Evolutionary conservation across 2,888 invertebrate genomes (phyloP).

Genomic region (Hartigia nigra): DNA sequence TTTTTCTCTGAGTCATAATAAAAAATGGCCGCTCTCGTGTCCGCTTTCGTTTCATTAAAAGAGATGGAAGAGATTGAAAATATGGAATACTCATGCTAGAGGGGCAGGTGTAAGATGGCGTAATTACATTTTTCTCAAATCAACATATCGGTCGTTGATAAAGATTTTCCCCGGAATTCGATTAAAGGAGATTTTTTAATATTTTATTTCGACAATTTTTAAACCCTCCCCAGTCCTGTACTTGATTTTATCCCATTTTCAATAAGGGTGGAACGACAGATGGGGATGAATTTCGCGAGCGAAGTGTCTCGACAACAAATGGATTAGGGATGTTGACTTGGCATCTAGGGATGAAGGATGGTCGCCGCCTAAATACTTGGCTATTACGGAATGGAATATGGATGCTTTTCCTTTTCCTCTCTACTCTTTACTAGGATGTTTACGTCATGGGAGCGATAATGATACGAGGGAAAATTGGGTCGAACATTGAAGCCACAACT

Average conservation of each 20-base stretch:
- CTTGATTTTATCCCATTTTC: not conserved
- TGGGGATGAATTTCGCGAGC: not conserved
- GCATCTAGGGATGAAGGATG: not conserved
- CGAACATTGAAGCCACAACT: not conserved
- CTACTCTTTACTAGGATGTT: not conserved
- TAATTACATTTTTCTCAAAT: not conserved
- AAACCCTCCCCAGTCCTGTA: not conserved
- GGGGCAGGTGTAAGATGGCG: not conserved
- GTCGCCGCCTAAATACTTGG: not conserved
- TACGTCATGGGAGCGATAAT: not conserved
- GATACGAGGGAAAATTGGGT: not conserved
- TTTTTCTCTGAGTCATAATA: constrained; percentile 56
- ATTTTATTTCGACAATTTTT: too few species aligned
- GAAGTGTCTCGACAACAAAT: not conserved
- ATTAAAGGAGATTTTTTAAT: not conserved
- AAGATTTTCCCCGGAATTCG: not conserved
- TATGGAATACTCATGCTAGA: not conserved
- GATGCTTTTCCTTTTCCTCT: not conserved
- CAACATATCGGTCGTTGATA: not conserved
- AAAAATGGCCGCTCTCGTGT: not conserved
- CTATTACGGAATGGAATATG: not conserved
- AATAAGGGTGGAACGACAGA: not conserved
- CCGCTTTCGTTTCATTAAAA: not conserved
- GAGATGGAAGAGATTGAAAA: constrained; percentile 29
- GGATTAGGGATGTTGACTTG: not conserved